Evolutionary conservation across 2,797 vertebrate genomes (phyloP).

Genomic region (Gobionotothen gibberifrons): DNA sequence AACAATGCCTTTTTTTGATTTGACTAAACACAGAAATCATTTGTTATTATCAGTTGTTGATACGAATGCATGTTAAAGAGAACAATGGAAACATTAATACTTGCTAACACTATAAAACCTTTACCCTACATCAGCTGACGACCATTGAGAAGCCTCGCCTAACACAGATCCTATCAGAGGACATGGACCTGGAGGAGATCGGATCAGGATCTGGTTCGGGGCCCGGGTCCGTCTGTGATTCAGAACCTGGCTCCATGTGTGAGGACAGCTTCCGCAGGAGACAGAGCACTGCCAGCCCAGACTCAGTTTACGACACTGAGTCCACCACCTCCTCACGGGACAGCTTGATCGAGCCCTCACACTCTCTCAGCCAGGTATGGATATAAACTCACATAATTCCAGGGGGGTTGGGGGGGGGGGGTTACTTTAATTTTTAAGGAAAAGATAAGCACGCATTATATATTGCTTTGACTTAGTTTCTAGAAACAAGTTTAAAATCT

Average conservation of each 20-base stretch:
- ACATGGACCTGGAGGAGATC: slow-evolving; percentile 86
- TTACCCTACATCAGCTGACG: slow-evolving; percentile 64
- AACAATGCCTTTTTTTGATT: background rate
- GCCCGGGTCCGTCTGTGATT: slow-evolving; percentile 67
- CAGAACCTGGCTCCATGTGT: slow-evolving; percentile 65
- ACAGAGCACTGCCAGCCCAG: slow-evolving; percentile 64
- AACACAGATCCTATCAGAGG: slow-evolving; percentile 90
- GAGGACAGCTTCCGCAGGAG: slow-evolving; percentile 68
- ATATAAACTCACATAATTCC: background rate
- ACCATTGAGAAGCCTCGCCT: slow-evolving; percentile 85
- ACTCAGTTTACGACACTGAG: slow-evolving; percentile 75
- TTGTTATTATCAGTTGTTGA: slow-evolving; percentile 2
- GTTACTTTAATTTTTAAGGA: background rate
- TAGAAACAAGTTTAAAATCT: background rate
- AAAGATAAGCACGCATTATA: background rate
- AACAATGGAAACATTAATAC: background rate
- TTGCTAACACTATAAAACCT: slow-evolving; percentile 21
- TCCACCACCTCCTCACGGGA: slow-evolving; percentile 75
- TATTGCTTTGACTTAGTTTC: background rate
- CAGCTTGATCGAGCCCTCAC: slow-evolving; percentile 65
- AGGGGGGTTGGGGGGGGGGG: too few relatives aligned
- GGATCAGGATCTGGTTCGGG: slow-evolving; percentile 69
- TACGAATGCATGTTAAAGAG: background rate
- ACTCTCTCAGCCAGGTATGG: slow-evolving; percentile 65
- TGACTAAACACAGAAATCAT: background rate